A percentile compares a stretch with the other conserved stretches of the same genome.
These are phyloP conservation scores for Catocala nupta DNA, from an alignment of 2,888 invertebrate genomes.

Conservation along the genomic window DNA sequence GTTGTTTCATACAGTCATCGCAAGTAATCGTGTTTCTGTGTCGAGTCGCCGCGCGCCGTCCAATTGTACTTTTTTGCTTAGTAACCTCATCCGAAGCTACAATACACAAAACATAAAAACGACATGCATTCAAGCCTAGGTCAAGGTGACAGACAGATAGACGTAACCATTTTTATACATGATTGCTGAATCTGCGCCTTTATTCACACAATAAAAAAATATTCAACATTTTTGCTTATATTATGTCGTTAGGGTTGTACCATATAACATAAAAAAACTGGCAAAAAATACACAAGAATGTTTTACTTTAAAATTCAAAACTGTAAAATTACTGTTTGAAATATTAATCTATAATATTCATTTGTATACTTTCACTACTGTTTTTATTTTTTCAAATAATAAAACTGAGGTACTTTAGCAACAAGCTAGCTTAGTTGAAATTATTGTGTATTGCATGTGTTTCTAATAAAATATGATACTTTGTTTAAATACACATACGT, in stretches of 20 bases:
- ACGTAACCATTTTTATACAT: conserved; percentile 23
- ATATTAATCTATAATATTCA: no score
- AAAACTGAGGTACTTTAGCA: no score
- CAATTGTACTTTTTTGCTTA: conserved; percentile 45
- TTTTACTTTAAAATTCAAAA: no score
- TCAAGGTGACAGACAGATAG: conserved; percentile 39
- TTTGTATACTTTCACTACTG: no score
- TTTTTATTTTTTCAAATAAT: no score
- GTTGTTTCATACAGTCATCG: conserved; percentile 24
- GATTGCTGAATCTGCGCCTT: conserved; percentile 29
- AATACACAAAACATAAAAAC: conserved; percentile 35
- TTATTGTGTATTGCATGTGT: no score
- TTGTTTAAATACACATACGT: no score
- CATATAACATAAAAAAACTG: no score
- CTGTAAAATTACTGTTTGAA: no score
- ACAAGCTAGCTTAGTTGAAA: no score
- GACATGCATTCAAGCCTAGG: conserved; percentile 26
- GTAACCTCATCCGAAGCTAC: conserved; percentile 40
- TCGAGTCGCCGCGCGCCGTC: conserved; percentile 27
- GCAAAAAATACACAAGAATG: no score
- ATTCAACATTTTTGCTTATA: conserved; percentile 15
- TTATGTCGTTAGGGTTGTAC: neutral
- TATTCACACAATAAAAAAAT: conserved; percentile 28
- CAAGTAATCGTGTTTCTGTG: conserved; percentile 48
- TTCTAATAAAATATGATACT: no score